These are phyloP conservation scores for Eudasyphora cyanicolor DNA, from an alignment of 2,888 invertebrate genomes.

Conservation along the genomic window DNA sequence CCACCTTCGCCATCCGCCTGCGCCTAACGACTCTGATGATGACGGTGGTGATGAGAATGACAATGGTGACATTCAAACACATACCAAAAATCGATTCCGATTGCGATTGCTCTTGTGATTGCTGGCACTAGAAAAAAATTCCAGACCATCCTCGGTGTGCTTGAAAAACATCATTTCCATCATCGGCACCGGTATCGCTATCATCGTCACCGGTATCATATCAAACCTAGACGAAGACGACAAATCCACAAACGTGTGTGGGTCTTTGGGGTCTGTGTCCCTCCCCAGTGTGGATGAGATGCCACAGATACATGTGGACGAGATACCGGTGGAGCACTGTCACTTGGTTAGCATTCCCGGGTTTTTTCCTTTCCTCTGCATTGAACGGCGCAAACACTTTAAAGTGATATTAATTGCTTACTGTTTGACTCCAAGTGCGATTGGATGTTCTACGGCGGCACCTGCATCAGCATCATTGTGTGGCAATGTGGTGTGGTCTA, in stretches of 20 bases:
- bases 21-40: not conserved
- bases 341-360: constrained; percentile 2
- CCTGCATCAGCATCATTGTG: constrained; percentile 27
- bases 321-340: not conserved
- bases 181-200: constrained; percentile 18
- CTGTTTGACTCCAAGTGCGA: constrained; percentile 52
- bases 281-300: not conserved
- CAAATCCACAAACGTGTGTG: not conserved
- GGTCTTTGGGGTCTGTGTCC: not conserved
- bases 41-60: not conserved
- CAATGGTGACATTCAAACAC: constrained; percentile 19
- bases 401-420: constrained; percentile 62
- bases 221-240: not conserved
- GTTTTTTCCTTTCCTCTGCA: not conserved
- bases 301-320: not conserved
- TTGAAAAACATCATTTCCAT: constrained; percentile 23
- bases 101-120: constrained; percentile 50
- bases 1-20: not conserved
- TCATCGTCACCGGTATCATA: not conserved
- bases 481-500: not conserved
- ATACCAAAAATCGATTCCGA: constrained; percentile 48
- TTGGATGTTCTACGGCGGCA: constrained; percentile 36
- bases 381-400: constrained; percentile 48
- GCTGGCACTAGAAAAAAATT: constrained; percentile 14
- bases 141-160: not conserved